Percentiles rank a stretch among this genome's conserved stretches.
Evolutionary conservation across 1,140 invertebrate species (phyloP).

Genomic region (Cyclargus thomasi): DNA sequence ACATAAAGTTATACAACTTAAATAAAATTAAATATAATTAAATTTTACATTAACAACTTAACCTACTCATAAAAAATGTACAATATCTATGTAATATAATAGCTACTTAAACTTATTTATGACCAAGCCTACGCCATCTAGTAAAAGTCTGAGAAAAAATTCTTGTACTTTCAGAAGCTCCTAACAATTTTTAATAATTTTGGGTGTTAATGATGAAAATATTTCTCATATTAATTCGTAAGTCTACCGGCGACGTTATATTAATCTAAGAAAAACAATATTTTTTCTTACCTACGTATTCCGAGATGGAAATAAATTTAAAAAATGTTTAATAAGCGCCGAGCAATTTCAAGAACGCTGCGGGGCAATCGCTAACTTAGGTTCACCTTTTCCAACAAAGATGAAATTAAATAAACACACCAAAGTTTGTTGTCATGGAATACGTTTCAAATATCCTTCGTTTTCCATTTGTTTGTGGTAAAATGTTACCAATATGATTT

Average conservation of each 20-base stretch:
- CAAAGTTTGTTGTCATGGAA: slow-evolving; percentile 41
- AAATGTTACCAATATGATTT: neutral
- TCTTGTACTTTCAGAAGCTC: neutral
- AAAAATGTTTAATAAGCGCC: slow-evolving; percentile 38
- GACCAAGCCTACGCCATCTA: neutral
- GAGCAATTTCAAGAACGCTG: slow-evolving; percentile 45
- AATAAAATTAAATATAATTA: too few relatives aligned
- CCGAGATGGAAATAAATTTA: slow-evolving; percentile 17
- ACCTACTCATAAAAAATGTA: too few relatives aligned
- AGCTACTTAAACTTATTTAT: too few relatives aligned
- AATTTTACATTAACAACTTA: too few relatives aligned
- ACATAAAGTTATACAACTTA: too few relatives aligned
- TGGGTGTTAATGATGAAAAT: slow-evolving; percentile 3
- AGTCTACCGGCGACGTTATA: neutral
- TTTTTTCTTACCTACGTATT: slow-evolving; percentile 16
- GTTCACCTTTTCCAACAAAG: slow-evolving; percentile 43
- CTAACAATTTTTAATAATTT: neutral
- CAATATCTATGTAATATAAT: too few relatives aligned
- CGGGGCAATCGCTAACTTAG: slow-evolving; percentile 41
- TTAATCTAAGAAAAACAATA: slow-evolving; percentile 19
- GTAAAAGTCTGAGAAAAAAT: neutral
- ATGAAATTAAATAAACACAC: slow-evolving; percentile 56
- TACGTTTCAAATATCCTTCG: slow-evolving; percentile 38
- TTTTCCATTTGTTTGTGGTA: neutral
- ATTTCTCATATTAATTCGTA: slow-evolving; percentile 5